Conservation (phyloP, 2,797 vertebrate genomes). For the Hippopotamyrus pictus region DNA sequence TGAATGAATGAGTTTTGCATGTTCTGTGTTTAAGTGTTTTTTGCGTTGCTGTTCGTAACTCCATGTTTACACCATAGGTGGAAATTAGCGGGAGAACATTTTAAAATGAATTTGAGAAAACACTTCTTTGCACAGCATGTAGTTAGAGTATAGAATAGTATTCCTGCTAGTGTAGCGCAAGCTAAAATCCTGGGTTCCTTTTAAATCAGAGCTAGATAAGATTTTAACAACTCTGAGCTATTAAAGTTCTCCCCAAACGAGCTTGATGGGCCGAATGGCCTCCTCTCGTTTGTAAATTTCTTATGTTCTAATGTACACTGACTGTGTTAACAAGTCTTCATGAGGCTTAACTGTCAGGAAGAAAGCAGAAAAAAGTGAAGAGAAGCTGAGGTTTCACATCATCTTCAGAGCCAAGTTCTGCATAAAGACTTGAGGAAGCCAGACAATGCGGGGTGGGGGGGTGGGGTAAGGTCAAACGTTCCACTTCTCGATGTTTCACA, state of each 20-base stretch:
- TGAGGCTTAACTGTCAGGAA: background rate
- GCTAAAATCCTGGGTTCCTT: background rate
- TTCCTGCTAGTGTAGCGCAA: background rate
- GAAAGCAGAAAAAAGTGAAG: background rate
- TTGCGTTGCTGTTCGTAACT: background rate
- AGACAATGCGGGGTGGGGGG: background rate
- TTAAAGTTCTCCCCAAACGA: background rate
- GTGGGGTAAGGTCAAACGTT: background rate
- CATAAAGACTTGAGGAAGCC: background rate
- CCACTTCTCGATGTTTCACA: background rate
- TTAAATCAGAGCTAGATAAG: background rate
- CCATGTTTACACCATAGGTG: background rate
- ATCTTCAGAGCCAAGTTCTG: background rate
- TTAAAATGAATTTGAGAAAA: background rate
- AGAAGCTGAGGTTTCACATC: background rate
- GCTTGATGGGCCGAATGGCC: background rate
- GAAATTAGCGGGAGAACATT: background rate
- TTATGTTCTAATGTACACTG: background rate
- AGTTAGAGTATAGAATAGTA: background rate
- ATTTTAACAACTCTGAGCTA: background rate
- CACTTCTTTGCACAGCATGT: background rate
- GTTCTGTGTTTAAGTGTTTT: background rate
- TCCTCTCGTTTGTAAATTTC: background rate
- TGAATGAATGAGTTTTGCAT: background rate
- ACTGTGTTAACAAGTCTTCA: background rate